A percentile compares a stretch with the other conserved stretches of the same genome.
These are phyloP conservation scores for Phalacrocorax pelagicus DNA, from an alignment of 2,113 vertebrate genomes.

Conservation along the genomic window DNA sequence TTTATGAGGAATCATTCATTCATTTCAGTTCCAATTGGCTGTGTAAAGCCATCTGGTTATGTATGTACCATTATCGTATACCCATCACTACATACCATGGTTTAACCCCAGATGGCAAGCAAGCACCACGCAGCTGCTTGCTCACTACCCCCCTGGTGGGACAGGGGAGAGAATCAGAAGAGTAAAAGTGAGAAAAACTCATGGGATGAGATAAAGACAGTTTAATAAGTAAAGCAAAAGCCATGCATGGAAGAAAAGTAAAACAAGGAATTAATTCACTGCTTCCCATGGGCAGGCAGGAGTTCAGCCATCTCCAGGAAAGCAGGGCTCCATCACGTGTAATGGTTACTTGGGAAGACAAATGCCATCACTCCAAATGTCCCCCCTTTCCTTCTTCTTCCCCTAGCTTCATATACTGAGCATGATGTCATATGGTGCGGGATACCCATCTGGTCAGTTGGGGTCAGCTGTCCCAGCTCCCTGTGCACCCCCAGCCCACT, in stretches of 20 bases:
- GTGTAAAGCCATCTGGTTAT: neutral
- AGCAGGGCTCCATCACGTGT: neutral
- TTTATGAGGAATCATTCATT: neutral
- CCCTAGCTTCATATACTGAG: neutral
- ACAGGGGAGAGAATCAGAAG: neutral
- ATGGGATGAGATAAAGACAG: neutral
- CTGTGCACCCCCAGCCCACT: neutral
- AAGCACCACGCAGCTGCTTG: neutral
- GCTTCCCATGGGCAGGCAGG: neutral
- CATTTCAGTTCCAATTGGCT: neutral
- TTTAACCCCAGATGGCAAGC: neutral
- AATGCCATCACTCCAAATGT: neutral
- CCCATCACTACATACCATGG: neutral
- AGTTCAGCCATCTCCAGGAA: neutral
- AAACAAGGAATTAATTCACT: neutral
- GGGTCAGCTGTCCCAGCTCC: neutral
- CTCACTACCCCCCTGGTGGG: neutral
- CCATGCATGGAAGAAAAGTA: fast-evolving
- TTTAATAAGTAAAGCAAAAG: neutral
- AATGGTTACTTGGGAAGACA: neutral
- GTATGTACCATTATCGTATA: neutral
- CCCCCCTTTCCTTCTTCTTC: neutral
- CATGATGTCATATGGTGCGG: neutral
- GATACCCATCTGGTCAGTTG: neutral
- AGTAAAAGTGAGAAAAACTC: neutral